A percentile compares a stretch with the other conserved stretches of the same genome.
These are phyloP conservation scores for Hanleya hanleyi DNA, from an alignment of 2,888 invertebrate genomes.

Conservation along the genomic window DNA sequence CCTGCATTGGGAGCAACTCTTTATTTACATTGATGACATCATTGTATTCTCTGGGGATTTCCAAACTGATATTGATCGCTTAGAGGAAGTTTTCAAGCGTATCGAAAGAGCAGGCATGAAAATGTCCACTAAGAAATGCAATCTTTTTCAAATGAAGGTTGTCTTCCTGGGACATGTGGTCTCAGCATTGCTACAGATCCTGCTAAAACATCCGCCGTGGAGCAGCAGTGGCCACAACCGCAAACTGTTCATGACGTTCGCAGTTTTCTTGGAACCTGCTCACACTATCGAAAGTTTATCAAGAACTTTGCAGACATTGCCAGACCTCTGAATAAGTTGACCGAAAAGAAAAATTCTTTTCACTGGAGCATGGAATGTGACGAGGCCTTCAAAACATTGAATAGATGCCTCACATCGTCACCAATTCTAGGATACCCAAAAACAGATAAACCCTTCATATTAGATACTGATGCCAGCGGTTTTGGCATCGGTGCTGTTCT, in stretches of 20 bases:
- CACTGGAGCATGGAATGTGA: conserved; percentile 38
- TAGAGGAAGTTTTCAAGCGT: too few relatives aligned
- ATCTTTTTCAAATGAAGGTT: background rate
- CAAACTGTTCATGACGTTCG: background rate
- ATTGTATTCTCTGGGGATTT: too few relatives aligned
- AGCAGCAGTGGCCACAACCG: background rate
- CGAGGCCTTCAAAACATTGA: conserved; percentile 27
- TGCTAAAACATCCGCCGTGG: too few relatives aligned
- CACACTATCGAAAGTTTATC: too few relatives aligned
- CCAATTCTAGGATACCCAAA: background rate
- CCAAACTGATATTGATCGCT: too few relatives aligned
- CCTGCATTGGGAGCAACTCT: conserved; percentile 20
- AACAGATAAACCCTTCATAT: too few relatives aligned
- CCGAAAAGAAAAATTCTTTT: conserved; percentile 18
- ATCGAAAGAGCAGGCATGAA: too few relatives aligned
- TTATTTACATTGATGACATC: too few relatives aligned
- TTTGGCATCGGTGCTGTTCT: too few relatives aligned
- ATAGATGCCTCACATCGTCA: conserved; percentile 28
- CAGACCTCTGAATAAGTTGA: too few relatives aligned
- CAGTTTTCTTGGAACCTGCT: background rate
- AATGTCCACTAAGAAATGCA: conserved; percentile 11
- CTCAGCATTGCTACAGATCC: background rate
- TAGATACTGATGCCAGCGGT: too few relatives aligned
- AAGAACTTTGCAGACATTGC: too few relatives aligned
- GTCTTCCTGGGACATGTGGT: conserved; percentile 17